Percentiles rank a stretch among this genome's conserved stretches.
phyloP scores from a whole-genome alignment of 92 coral and sea anemone species.

The Hydrozoanthus gracilis region DNA sequence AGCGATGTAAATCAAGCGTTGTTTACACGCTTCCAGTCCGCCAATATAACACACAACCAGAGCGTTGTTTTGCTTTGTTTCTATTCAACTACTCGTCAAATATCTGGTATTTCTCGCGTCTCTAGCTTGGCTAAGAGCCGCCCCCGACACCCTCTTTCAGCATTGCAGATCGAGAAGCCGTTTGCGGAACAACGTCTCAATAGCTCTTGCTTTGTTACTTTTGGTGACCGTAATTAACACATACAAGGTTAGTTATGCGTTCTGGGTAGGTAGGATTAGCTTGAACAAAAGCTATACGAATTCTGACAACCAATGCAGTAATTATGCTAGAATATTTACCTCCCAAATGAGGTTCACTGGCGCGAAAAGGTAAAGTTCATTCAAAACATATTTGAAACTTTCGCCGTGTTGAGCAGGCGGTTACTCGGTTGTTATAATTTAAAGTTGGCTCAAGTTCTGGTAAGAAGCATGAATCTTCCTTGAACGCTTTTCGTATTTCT shows the following conservation, averaged over 20 bases:
- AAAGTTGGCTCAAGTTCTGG: no score
- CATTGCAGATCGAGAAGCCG: neutral
- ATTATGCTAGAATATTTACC: neutral
- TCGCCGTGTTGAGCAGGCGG: no score
- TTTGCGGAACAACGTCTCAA: neutral
- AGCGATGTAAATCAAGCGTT: constrained; percentile 10
- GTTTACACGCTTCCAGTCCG: constrained; percentile 11
- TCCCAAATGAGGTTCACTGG: neutral
- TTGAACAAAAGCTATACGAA: neutral
- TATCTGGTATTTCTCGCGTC: constrained; percentile 26
- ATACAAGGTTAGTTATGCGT: neutral
- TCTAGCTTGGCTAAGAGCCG: no score
- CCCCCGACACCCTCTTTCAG: neutral
- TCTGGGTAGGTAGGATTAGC: neutral
- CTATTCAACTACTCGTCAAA: constrained; percentile 14
- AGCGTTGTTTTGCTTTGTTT: constrained; percentile 29
- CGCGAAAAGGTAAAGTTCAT: neutral
- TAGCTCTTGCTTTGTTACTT: neutral
- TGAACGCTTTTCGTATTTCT: no score
- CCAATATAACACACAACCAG: constrained; percentile 25
- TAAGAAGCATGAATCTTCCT: no score
- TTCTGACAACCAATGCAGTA: neutral
- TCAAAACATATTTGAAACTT: no score
- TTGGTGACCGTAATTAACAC: neutral
- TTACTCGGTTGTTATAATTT: no score